Percentiles rank a stretch among this genome's conserved stretches.
Evolutionary conservation across 1,140 invertebrate species (phyloP).

Genomic region (Akabosia matsudoensis): DNA sequence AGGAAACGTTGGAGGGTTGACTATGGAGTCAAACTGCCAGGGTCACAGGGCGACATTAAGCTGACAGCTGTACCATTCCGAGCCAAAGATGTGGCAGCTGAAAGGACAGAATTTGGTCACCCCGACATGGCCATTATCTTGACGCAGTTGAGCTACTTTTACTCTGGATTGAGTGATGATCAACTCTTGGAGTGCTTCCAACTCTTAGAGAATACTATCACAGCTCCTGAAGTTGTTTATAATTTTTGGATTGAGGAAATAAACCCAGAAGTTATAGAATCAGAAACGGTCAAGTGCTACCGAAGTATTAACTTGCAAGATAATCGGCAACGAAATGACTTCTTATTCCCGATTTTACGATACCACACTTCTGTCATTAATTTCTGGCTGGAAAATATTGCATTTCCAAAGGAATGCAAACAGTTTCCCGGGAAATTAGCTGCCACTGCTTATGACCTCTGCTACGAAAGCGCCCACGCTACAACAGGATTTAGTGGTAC

Average conservation of each 20-base stretch:
- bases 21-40: slow-evolving; percentile 32
- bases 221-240: background rate
- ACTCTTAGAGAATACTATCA: background rate
- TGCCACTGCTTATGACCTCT: slow-evolving; percentile 34
- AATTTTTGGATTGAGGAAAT: slow-evolving; percentile 13
- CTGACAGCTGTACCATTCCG: slow-evolving; percentile 39
- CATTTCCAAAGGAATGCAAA: slow-evolving; percentile 32
- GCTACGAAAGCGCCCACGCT: background rate
- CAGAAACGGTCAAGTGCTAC: slow-evolving; percentile 12
- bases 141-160: slow-evolving; percentile 37
- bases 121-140: slow-evolving; percentile 35
- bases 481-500: slow-evolving; percentile 40
- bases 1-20: slow-evolving; percentile 39
- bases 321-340: slow-evolving; percentile 25
- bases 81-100: slow-evolving; percentile 40
- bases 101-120: slow-evolving; percentile 41
- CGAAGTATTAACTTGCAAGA: slow-evolving; percentile 38
- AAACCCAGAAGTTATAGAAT: background rate
- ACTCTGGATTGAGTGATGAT: slow-evolving; percentile 31
- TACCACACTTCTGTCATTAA: slow-evolving; percentile 31
- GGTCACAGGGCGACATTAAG: background rate
- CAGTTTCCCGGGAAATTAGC: slow-evolving; percentile 36
- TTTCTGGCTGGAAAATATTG: slow-evolving; percentile 33
- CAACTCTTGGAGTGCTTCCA: slow-evolving; percentile 28
- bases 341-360: slow-evolving; percentile 29